These are phyloP conservation scores for Nerophis lumbriciformis DNA, from an alignment of 2,113 vertebrate species.

Conservation along the genomic window DNA sequence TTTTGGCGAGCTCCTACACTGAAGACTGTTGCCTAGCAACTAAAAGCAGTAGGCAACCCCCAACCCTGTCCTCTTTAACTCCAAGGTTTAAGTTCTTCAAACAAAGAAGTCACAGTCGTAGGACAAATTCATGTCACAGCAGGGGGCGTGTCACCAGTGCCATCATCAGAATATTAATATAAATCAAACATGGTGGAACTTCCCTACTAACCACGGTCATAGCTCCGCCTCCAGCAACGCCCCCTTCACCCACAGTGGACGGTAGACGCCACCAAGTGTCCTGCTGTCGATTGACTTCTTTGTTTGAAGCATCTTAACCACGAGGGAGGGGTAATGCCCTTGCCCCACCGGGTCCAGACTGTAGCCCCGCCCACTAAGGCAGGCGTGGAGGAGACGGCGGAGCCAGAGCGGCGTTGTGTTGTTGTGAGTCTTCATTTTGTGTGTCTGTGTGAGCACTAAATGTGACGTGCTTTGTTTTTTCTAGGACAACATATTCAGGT, in stretches of 20 bases:
- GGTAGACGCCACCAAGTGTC: too few relatives aligned
- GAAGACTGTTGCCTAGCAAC: not conserved
- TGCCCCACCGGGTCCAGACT: not conserved
- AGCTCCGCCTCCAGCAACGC: too few relatives aligned
- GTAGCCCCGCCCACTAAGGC: not conserved
- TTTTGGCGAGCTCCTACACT: too few relatives aligned
- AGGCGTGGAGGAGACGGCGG: constrained; percentile 64
- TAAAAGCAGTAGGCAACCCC: not conserved
- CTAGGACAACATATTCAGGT: constrained; percentile 78
- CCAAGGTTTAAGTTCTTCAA: not conserved
- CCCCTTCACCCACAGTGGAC: too few relatives aligned
- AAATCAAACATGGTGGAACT: too few relatives aligned
- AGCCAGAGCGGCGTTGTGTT: constrained; percentile 86
- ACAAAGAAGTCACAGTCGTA: not conserved
- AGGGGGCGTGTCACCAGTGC: too few relatives aligned
- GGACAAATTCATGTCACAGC: too few relatives aligned
- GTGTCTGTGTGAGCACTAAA: constrained; percentile 86
- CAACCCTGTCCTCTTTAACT: not conserved
- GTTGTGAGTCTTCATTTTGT: constrained; percentile 81
- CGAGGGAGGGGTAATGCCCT: not conserved
- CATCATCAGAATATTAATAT: too few relatives aligned
- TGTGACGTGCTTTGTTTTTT: constrained; percentile 76
- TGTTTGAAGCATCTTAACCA: not conserved
- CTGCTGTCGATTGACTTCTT: not conserved
- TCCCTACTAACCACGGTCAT: too few relatives aligned